These are phyloP conservation scores for Lonchura striata DNA, from an alignment of 2,113 vertebrate genomes.

Conservation along the genomic window DNA sequence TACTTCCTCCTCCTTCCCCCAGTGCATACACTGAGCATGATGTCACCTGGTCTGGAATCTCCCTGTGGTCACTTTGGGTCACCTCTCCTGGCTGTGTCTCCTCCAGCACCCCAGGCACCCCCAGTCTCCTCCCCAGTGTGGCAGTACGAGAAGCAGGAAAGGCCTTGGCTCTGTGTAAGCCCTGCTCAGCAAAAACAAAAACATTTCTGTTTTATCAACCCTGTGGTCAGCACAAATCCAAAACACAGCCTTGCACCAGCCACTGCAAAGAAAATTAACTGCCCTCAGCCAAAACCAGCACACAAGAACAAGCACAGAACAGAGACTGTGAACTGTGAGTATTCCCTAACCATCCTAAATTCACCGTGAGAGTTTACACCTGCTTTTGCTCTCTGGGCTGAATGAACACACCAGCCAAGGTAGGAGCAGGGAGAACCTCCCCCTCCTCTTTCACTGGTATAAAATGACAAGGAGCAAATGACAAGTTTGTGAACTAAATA, in stretches of 20 bases:
- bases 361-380: not conserved
- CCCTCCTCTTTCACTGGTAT: not conserved
- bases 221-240: not conserved
- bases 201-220: not conserved
- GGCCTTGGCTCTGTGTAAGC: not conserved
- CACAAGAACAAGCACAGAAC: not conserved
- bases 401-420: not conserved
- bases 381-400: not conserved
- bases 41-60: not conserved
- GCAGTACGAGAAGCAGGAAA: not conserved
- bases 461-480: not conserved
- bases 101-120: accelerated
- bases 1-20: not conserved
- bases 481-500: not conserved
- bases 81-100: not conserved
- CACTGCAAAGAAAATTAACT: not conserved
- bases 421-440: not conserved
- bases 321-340: not conserved
- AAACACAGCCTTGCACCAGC: not conserved
- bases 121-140: not conserved
- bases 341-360: not conserved
- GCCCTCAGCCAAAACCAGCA: not conserved
- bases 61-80: not conserved
- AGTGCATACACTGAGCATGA: accelerated
- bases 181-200: not conserved